Percentiles rank a stretch among this genome's conserved stretches.
phyloP scores from a whole-genome alignment of 2,888 invertebrate genomes.

The Pherbina coryleti region DNA sequence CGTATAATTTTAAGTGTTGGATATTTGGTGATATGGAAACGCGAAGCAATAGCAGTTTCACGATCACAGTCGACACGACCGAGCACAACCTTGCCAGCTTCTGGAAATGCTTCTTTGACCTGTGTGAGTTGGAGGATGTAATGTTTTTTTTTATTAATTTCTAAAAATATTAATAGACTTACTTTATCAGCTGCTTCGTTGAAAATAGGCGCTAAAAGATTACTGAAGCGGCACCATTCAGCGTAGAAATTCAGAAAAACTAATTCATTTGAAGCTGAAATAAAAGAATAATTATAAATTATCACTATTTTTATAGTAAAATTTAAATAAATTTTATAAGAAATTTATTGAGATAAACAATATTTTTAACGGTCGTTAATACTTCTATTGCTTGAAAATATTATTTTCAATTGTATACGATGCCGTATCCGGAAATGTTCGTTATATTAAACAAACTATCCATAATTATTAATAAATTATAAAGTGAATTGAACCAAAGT shows the following conservation, averaged over 20 bases:
- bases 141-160: background rate
- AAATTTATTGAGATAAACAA: background rate
- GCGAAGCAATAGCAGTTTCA: slow-evolving; percentile 86
- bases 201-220: slow-evolving; percentile 95
- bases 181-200: slow-evolving; percentile 95
- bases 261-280: slow-evolving; percentile 91
- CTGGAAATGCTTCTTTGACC: slow-evolving; percentile 79
- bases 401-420: no score
- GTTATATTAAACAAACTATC: no score
- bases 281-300: slow-evolving; percentile 7
- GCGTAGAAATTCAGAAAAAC: slow-evolving; percentile 99
- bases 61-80: slow-evolving; percentile 98
- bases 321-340: no score
- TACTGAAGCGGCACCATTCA: slow-evolving; percentile 99
- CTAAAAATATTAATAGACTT: slow-evolving; percentile 31
- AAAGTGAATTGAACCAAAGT: no score
- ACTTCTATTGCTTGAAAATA: background rate
- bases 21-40: slow-evolving; percentile 97
- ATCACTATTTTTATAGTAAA: no score
- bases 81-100: slow-evolving; percentile 88
- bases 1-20: slow-evolving; percentile 96
- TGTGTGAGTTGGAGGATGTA: slow-evolving; percentile 43
- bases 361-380: no score
- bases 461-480: no score
- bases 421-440: no score